These are phyloP conservation scores for Rana temporaria DNA, from an alignment of 2,113 vertebrate genomes.

Conservation along the genomic window DNA sequence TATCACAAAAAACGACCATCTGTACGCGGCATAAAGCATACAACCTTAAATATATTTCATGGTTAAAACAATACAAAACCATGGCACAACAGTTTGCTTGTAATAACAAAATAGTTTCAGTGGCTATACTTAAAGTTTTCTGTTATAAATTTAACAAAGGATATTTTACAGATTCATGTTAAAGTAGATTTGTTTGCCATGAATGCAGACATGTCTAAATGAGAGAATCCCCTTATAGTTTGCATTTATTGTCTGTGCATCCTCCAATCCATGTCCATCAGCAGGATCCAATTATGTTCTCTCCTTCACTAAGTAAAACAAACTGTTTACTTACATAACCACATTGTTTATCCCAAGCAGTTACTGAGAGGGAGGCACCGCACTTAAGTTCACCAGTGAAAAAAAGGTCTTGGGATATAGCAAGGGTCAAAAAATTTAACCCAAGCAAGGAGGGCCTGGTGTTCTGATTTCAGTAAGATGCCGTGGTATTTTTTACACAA, in stretches of 20 bases:
- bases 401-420: slow-evolving; percentile 77
- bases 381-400: slow-evolving; percentile 77
- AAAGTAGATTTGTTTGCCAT: too few relatives aligned
- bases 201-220: too few relatives aligned
- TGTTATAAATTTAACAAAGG: too few relatives aligned
- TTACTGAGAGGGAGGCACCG: slow-evolving; percentile 67
- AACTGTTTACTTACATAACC: slow-evolving; percentile 83
- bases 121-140: too few relatives aligned
- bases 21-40: too few relatives aligned
- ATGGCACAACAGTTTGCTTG: too few relatives aligned
- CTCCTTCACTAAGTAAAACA: slow-evolving; percentile 82
- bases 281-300: slow-evolving; percentile 82
- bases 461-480: slow-evolving; percentile 74
- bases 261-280: slow-evolving; percentile 84
- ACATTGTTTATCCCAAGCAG: slow-evolving; percentile 82
- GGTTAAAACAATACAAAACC: too few relatives aligned
- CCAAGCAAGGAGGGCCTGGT: slow-evolving; percentile 71
- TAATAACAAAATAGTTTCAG: too few relatives aligned
- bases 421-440: slow-evolving; percentile 85
- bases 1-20: too few relatives aligned
- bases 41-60: too few relatives aligned
- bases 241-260: slow-evolving; percentile 66
- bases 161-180: too few relatives aligned
- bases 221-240: too few relatives aligned
- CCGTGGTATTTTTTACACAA: slow-evolving; percentile 70